These are phyloP conservation scores for Leptinotarsa juncta DNA, from an alignment of 2,888 invertebrate species.

Conservation along the genomic window DNA sequence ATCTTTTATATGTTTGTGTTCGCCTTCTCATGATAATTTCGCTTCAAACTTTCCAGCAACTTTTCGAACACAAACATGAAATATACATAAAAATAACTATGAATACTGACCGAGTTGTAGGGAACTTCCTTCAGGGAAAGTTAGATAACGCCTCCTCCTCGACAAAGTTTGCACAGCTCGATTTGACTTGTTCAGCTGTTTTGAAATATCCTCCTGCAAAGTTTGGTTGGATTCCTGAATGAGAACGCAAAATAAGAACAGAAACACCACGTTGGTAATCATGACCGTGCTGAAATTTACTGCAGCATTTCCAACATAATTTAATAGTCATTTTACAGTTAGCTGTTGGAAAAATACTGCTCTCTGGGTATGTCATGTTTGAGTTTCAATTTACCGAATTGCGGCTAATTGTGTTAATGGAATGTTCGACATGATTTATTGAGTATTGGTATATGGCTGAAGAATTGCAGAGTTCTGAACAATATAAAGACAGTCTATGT, in stretches of 20 bases:
- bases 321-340: slow-evolving; percentile 45
- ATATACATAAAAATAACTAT: slow-evolving; percentile 33
- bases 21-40: not conserved
- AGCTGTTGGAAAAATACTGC: slow-evolving; percentile 21
- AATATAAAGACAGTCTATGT: no score
- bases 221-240: slow-evolving; percentile 44
- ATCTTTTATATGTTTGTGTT: slow-evolving; percentile 7
- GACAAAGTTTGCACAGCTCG: slow-evolving; percentile 46
- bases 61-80: slow-evolving; percentile 5
- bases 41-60: not conserved
- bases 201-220: slow-evolving; percentile 49
- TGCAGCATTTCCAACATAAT: not conserved
- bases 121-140: slow-evolving; percentile 57
- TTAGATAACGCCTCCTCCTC: slow-evolving; percentile 52
- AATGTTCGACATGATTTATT: not conserved
- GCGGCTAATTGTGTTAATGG: slow-evolving; percentile 20
- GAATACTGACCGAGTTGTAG: slow-evolving; percentile 63
- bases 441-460: no score
- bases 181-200: slow-evolving; percentile 45
- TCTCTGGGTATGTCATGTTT: slow-evolving; percentile 26
- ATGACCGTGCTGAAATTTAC: slow-evolving; percentile 4
- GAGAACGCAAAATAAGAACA: slow-evolving; percentile 38
- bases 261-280: slow-evolving; percentile 27
- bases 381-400: slow-evolving; percentile 32
- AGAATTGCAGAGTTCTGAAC: no score